Evolutionary conservation across 2,113 vertebrate genomes (phyloP), one percentile per base, ranked within the genome.

Genomic region (Epinephelus lanceolatus): DNA sequence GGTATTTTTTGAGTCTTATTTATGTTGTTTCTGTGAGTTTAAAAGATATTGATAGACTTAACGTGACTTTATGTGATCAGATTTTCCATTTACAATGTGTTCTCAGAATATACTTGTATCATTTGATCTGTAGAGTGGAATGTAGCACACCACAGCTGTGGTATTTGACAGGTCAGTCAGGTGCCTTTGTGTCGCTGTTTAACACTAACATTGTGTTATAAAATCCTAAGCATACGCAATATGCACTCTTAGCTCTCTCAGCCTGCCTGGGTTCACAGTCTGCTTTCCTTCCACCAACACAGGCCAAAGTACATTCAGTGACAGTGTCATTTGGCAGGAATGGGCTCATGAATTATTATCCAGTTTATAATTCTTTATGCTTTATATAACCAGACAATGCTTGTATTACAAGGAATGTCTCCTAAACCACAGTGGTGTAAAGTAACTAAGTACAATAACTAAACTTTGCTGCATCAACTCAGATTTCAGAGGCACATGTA

Each of bases 301-400:
- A 7, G 80, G 51, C 18, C 79, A 82, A 80, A 81, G 88, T 78
- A 27, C 81, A 71, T 2, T 65, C 25, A 69, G 13, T 15, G 11
- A 30, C 3, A 23, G 3, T 17, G 21, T 17, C 17, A 3, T 56
- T n/a, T 62, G 40, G 15, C 56, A 57, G 30, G 12, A 60, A 33
- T 2, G 3, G 4, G 25, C 25, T 68, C 13, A 30, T 73, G 11
- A 76, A 68, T 59, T 37, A 52, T 71, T 23, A 61, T 73, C 66
- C 40, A 1, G 9, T n/a, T 25, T 33, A 25, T 76, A 10, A 40
- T 40, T 71, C 37, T 47, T 40, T 51, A 17, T 55, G 15, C 30
- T 14, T 62, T 17, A 6, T 40, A 27, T 6, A 5, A 73, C 21
- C 18, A 30, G 27, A 45, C 42, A 11, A 5, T 11, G 12, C 7